Evolutionary conservation across 2,888 invertebrate genomes (phyloP), one percentile per base, ranked within the genome.

Genomic region (Panzeria rudis): DNA sequence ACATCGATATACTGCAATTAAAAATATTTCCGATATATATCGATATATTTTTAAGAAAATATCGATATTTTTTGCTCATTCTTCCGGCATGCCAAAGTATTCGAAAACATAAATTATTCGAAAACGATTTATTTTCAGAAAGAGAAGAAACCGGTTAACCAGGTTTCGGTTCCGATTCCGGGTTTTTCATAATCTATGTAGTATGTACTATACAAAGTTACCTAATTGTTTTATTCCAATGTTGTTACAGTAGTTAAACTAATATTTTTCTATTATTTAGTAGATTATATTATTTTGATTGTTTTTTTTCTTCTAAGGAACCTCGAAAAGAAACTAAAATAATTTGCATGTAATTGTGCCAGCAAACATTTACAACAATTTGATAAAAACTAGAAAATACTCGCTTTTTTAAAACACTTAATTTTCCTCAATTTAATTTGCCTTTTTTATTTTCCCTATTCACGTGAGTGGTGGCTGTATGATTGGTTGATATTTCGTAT

Each of bases 341-440:
- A 73, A 50, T 23, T 52, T 25, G 6, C 29, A 64, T 17, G 41
- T 17, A 64, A 73, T 38, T 20, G 23, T 61, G 23, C 3, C 32
- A 20, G 17, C 69, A 54, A 54, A 54, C 1, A 54, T 25, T 54
- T 54, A 35, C 41, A 73, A 47, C 44, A 50, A 47, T 47, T 64
- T 41, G 5, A 64, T 29, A 25, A 41, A 20, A 73, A 75, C 41
- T 50, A 13, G 29, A 54, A 41, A 69, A 38, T 23, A 56, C 23
- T 41, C 25, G 38, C 9, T 11, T 35, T 62, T 52, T 38, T 29
- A 9, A 62, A 52, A 50, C n/a, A 32, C 41, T 52, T 69, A 52
- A 61, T 77, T 69, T 59, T 3, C 35, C 61, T 71, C 32, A 71
- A 62, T 44, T 61, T 62, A 29, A 17, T 25, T 68, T 35, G 35